Evolutionary conservation across 1,140 invertebrate genomes (phyloP), one percentile per base, ranked within the genome.

Genomic region (Phymorhynchus buccinoides): DNA sequence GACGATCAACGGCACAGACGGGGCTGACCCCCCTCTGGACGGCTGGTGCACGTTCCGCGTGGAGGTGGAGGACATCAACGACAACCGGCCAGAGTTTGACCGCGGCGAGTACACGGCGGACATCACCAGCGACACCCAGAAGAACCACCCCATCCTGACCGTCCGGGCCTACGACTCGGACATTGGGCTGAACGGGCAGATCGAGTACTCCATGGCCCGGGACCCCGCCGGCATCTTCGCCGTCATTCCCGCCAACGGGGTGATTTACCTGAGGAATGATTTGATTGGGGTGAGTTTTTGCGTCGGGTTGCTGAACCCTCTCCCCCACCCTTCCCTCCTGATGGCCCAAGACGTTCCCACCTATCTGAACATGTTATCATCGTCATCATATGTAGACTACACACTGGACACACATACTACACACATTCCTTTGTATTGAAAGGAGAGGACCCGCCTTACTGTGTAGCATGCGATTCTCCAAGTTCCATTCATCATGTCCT

Each of bases 1-100:
- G 16, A 88, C 82, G 75, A 90, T 90, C 42, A 88, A 88, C 81
- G 91, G 88, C 71, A 85, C 89, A 73, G 91, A 91, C 84, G 85
- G 89, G 48, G 91, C 89, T 27, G 62, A 86, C 37, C 89, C 89
- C 84, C 87, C 88, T 14, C 86, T 90, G 18, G 90, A 90, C 48
- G 88, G 88, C 41, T 89, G 89, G 82, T 91, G 90, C 82, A 91
- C 89, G n/a, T 91, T 98, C 12, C 94, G 95, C 42, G 95, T 99
- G 0, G 94, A 94, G 1, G 95, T 99, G 0, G 91, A 95, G 0
- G 97, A 99, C 90, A 96, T 96, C 89, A 99, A 99, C 92, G 98
- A 99, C 93, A 98, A 99, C 91, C 95, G 95, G 79, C 97, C 97
- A 0, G 93, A 96, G 22, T 98, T 98, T 92, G 95, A 96, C 18